Conservation (phyloP, 2,113 vertebrate genomes). For the Myrmophylax atrothorax region DNA sequence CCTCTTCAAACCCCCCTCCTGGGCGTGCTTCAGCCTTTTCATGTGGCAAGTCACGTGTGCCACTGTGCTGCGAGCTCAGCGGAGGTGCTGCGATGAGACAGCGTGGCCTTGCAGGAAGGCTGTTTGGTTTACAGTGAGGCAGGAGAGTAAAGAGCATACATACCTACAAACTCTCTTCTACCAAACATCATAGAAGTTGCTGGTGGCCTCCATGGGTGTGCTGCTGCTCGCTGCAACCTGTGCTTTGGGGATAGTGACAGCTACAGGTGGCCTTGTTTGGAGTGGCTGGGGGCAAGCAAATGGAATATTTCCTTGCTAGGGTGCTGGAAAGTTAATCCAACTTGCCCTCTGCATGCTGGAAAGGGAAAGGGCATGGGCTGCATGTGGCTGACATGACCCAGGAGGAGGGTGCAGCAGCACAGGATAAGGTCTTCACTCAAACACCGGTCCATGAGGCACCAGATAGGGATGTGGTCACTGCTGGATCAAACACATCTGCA, state of each 20-base stretch:
- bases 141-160: neutral
- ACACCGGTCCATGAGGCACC: accelerated
- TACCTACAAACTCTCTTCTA: accelerated
- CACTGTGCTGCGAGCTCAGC: accelerated
- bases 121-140: neutral
- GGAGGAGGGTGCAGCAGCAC: neutral
- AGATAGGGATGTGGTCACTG: accelerated
- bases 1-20: neutral
- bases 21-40: neutral
- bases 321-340: neutral
- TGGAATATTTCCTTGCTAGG: neutral
- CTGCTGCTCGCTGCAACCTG: neutral
- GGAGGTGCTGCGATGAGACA: accelerated
- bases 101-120: neutral
- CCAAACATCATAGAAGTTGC: neutral
- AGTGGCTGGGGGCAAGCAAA: neutral
- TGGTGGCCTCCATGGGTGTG: neutral
- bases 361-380: neutral
- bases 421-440: neutral
- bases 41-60: neutral
- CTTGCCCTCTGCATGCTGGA: neutral
- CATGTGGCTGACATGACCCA: neutral
- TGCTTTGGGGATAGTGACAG: neutral
- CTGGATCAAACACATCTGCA: neutral
- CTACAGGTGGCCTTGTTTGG: neutral